Evolutionary conservation across 1,140 invertebrate species (phyloP).

Genomic region (Meloidogyne floridensis): DNA sequence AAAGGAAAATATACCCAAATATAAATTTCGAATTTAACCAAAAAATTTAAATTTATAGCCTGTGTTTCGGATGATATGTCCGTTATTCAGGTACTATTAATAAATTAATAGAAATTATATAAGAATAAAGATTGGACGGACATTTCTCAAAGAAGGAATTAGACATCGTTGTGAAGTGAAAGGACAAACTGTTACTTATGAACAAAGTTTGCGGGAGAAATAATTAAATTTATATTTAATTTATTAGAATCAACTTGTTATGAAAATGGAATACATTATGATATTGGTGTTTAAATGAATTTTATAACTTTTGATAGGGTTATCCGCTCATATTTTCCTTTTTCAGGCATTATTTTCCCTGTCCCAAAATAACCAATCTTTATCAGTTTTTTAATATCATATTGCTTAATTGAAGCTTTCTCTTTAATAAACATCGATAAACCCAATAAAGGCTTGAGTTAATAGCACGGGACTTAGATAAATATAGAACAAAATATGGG

Average conservation of each 20-base stretch:
- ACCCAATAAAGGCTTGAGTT: no score
- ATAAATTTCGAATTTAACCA: not conserved
- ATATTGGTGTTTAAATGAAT: conserved; percentile 43
- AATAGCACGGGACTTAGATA: no score
- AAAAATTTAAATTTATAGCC: conserved; percentile 40
- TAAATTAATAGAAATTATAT: no score
- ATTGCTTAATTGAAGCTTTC: no score
- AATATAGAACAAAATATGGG: no score
- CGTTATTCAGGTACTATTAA: conserved; percentile 49
- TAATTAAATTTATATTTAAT: conserved; percentile 13
- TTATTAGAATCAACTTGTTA: conserved; percentile 63
- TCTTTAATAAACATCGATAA: no score
- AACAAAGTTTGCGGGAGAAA: conserved; percentile 52
- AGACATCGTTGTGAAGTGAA: conserved; percentile 59
- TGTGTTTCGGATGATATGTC: conserved; percentile 61
- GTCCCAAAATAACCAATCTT: no score
- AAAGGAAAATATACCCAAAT: not conserved
- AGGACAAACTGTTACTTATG: conserved; percentile 63
- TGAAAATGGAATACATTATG: conserved; percentile 63
- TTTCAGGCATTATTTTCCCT: no score
- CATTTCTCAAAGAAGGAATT: conserved; percentile 58
- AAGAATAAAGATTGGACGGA: conserved; percentile 54
- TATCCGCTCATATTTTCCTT: no score
- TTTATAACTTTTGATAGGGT: no score
- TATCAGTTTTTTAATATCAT: no score